Evolutionary conservation across 2,797 vertebrate genomes (phyloP).

Genomic region (Tragelaphus eurycerus): DNA sequence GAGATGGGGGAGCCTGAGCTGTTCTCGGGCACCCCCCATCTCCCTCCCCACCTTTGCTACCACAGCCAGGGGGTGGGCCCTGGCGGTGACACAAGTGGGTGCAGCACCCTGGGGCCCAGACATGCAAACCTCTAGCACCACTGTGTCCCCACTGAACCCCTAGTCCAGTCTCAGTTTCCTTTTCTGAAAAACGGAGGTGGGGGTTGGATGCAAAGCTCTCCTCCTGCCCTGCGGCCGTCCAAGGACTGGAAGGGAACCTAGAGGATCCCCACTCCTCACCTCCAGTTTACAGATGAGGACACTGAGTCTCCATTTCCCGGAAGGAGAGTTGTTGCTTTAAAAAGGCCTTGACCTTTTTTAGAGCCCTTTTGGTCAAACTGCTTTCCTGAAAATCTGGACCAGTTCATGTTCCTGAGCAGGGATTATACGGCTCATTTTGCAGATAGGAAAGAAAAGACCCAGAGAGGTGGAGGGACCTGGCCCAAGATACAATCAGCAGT

Average conservation of each 20-base stretch:
- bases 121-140: not conserved
- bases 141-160: not conserved
- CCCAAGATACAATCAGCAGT: not conserved
- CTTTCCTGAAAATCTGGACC: not conserved
- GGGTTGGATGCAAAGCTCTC: not conserved
- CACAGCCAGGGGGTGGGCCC: not conserved
- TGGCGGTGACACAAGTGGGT: not conserved
- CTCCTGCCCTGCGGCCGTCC: not conserved
- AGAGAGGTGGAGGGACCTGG: not conserved
- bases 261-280: not conserved
- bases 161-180: not conserved
- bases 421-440: not conserved
- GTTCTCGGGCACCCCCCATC: not conserved
- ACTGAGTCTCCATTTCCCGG: not conserved
- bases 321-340: not conserved
- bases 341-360: not conserved
- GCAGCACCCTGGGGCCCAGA: not conserved
- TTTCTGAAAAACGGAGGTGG: not conserved
- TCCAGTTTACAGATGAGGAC: not conserved
- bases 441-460: not conserved
- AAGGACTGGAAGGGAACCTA: not conserved
- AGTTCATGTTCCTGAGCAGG: fast-evolving
- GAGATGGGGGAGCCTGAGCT: not conserved
- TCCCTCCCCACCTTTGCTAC: not conserved
- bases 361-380: not conserved